phyloP scores from a whole-genome alignment of 2,888 invertebrate species.

The Thecocarcelia acutangulata region DNA sequence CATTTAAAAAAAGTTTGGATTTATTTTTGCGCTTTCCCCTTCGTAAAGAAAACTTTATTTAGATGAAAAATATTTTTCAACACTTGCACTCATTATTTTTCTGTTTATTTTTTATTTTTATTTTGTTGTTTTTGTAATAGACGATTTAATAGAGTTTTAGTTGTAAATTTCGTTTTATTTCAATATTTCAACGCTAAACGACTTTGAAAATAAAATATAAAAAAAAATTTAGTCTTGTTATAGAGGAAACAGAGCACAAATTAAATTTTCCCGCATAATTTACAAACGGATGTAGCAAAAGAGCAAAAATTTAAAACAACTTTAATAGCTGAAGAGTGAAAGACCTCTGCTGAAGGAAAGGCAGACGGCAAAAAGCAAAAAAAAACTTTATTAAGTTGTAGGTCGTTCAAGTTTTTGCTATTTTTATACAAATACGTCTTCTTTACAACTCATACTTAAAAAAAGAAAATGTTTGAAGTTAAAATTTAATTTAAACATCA shows the following conservation, averaged over 20 bases:
- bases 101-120: background rate
- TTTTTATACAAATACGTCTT: background rate
- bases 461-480: background rate
- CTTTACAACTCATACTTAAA: background rate
- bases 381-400: slow-evolving; percentile 57
- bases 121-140: background rate
- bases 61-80: slow-evolving; percentile 6
- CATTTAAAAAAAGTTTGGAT: background rate
- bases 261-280: slow-evolving; percentile 66
- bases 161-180: background rate
- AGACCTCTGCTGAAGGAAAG: slow-evolving; percentile 28
- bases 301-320: slow-evolving; percentile 2
- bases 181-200: slow-evolving; percentile 1
- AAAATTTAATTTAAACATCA: background rate
- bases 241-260: slow-evolving; percentile 60
- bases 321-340: slow-evolving; percentile 21
- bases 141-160: background rate
- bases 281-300: slow-evolving; percentile 42
- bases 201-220: background rate
- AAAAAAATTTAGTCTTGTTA: slow-evolving; percentile 54
- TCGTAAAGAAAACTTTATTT: background rate
- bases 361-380: slow-evolving; percentile 33
- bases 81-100: slow-evolving; percentile 1
- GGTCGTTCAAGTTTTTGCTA: background rate
- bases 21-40: background rate